phyloP scores from a whole-genome alignment of 1,140 invertebrate genomes.

The Heliothis virescens region DNA sequence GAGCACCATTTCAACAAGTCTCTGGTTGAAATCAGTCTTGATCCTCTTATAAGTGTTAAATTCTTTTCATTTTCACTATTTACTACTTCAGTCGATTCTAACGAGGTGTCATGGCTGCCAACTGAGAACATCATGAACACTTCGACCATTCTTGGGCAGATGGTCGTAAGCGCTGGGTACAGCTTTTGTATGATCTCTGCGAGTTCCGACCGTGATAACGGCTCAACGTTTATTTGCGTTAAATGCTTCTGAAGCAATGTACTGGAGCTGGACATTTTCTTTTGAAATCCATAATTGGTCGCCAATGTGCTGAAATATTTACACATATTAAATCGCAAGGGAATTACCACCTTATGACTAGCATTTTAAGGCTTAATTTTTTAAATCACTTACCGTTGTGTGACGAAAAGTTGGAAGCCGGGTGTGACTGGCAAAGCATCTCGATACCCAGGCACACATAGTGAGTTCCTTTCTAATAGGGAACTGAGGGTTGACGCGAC shows the following conservation, averaged over 20 bases:
- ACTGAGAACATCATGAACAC: conserved; percentile 94
- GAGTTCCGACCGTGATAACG: conserved; percentile 91
- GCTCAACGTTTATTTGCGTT: conserved; percentile 93
- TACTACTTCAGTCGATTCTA: conserved; percentile 72
- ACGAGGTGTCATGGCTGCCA: conserved; percentile 87
- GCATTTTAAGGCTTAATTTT: background rate
- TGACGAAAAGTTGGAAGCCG: conserved; percentile 97
- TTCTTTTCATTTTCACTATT: conserved; percentile 67
- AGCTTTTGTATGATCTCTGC: conserved; percentile 88
- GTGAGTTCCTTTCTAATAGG: conserved; percentile 93
- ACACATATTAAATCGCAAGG: background rate
- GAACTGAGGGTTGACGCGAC: conserved; percentile 95
- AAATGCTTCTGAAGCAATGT: conserved; percentile 93
- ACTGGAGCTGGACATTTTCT: conserved; percentile 88
- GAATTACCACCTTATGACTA: conserved; percentile 12
- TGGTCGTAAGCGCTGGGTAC: conserved; percentile 91
- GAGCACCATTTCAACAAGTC: conserved; percentile 98
- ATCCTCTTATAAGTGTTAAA: conserved; percentile 82
- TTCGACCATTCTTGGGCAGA: conserved; percentile 92
- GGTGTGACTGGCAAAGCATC: conserved; percentile 92
- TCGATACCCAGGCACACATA: conserved; percentile 95
- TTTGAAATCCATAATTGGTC: conserved; percentile 87
- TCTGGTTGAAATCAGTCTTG: conserved; percentile 91
- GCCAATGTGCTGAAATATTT: conserved; percentile 86
- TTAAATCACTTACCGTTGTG: conserved; percentile 89